Conservation (phyloP, 2,797 vertebrate species). For the Gastrophryne carolinensis region DNA sequence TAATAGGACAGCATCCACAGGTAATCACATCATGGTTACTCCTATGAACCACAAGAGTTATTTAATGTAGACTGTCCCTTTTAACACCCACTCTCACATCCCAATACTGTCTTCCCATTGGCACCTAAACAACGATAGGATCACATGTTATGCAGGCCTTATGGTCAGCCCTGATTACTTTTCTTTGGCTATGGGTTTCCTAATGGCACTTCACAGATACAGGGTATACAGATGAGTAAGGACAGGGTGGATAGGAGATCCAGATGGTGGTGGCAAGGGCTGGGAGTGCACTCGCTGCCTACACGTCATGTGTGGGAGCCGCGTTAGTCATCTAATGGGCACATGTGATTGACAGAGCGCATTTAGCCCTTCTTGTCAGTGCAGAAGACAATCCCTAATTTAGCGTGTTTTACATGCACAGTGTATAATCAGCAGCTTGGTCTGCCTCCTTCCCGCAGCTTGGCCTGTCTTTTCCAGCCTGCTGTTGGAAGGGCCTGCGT, state of each 20-base stretch:
- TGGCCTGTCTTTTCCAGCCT: slow-evolving; percentile 34
- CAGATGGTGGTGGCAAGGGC: slow-evolving; percentile 51
- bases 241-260: slow-evolving; percentile 60
- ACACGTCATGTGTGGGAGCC: slow-evolving; percentile 66
- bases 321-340: slow-evolving; percentile 68
- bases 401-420: slow-evolving; percentile 52
- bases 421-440: slow-evolving; percentile 26
- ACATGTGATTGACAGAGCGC: slow-evolving; percentile 63
- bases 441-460: not conserved
- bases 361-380: slow-evolving; percentile 54
- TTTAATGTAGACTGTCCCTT: too few relatives aligned
- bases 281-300: slow-evolving; percentile 64
- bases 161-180: too few relatives aligned
- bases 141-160: too few relatives aligned
- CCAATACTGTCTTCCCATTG: too few relatives aligned
- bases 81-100: too few relatives aligned
- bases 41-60: too few relatives aligned
- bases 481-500: slow-evolving; percentile 17
- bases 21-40: too few relatives aligned
- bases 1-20: too few relatives aligned
- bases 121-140: too few relatives aligned
- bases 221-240: too few relatives aligned
- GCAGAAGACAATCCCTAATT: slow-evolving; percentile 52
- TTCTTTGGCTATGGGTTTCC: too few relatives aligned
- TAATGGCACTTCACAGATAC: too few relatives aligned